Conservation (phyloP, 2,888 invertebrate genomes). For the Sturmia bella region DNA sequence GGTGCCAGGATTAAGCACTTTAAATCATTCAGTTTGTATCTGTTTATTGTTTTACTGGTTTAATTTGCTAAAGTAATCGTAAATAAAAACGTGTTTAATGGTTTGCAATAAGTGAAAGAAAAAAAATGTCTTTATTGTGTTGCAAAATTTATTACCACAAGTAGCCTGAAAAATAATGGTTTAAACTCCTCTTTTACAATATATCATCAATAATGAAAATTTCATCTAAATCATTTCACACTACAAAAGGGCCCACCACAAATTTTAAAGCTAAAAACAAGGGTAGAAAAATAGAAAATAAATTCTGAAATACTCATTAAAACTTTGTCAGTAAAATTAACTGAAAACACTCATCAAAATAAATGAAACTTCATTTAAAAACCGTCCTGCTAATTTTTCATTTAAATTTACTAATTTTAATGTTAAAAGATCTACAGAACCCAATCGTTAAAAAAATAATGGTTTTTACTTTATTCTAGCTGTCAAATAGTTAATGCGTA, state of each 20-base stretch:
- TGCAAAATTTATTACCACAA: not conserved
- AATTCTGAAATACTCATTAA: too few relatives aligned
- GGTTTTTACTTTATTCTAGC: too few relatives aligned
- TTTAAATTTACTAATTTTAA: too few relatives aligned
- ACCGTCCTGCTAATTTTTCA: too few relatives aligned
- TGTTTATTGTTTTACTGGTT: constrained; percentile 37
- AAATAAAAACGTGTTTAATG: constrained; percentile 29
- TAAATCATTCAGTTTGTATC: constrained; percentile 42
- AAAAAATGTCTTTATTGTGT: not conserved
- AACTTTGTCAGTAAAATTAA: too few relatives aligned
- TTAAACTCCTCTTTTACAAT: constrained; percentile 13
- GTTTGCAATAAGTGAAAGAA: not conserved
- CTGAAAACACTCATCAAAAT: too few relatives aligned
- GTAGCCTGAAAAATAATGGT: constrained; percentile 7
- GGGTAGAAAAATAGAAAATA: too few relatives aligned
- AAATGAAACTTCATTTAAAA: too few relatives aligned
- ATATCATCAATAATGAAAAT: constrained; percentile 31
- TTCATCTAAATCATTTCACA: constrained; percentile 40
- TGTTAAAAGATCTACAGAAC: too few relatives aligned
- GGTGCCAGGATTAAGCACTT: constrained; percentile 50
- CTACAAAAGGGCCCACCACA: constrained; percentile 14
- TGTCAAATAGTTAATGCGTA: too few relatives aligned
- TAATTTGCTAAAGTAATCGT: constrained; percentile 16
- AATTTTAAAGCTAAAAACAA: not conserved
- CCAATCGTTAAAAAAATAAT: too few relatives aligned